Evolutionary conservation across 2,888 invertebrate genomes (phyloP).

Genomic region (Synanthedon myopaeformis): DNA sequence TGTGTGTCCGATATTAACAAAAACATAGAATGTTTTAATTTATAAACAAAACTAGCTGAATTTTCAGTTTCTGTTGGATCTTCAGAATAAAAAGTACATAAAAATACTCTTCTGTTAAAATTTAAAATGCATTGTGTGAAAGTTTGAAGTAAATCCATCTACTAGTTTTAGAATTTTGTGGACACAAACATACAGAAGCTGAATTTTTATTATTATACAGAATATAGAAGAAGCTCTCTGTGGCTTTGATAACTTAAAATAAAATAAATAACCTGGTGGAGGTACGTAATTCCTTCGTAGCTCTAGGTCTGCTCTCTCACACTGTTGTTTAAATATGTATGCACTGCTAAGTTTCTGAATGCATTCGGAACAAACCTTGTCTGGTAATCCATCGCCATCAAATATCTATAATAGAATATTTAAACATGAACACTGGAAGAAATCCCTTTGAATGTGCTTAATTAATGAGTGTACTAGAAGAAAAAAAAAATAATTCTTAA

Average conservation of each 20-base stretch:
- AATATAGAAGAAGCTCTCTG: neutral
- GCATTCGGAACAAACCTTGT: conserved; percentile 63
- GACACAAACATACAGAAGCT: too few species aligned
- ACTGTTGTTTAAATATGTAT: conserved; percentile 64
- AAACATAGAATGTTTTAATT: too few species aligned
- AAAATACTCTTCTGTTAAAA: neutral
- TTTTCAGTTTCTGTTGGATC: too few species aligned
- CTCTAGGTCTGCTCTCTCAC: conserved; percentile 60
- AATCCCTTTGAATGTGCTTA: neutral
- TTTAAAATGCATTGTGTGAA: too few species aligned
- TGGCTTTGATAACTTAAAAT: neutral
- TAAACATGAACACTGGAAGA: neutral
- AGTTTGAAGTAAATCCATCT: too few species aligned
- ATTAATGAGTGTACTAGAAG: too few species aligned
- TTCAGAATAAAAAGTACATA: too few species aligned
- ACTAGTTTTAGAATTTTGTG: neutral
- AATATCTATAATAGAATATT: conserved; percentile 34
- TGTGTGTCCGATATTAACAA: too few species aligned
- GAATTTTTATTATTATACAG: neutral
- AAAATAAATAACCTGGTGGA: conserved; percentile 39
- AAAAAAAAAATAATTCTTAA: too few species aligned
- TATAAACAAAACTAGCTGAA: too few species aligned
- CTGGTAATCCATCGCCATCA: conserved; percentile 63
- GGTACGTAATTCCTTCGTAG: conserved; percentile 57
- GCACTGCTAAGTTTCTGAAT: conserved; percentile 63